Conservation (phyloP, 2,888 invertebrate genomes). For the Scaptomyza cyrtandrae region DNA sequence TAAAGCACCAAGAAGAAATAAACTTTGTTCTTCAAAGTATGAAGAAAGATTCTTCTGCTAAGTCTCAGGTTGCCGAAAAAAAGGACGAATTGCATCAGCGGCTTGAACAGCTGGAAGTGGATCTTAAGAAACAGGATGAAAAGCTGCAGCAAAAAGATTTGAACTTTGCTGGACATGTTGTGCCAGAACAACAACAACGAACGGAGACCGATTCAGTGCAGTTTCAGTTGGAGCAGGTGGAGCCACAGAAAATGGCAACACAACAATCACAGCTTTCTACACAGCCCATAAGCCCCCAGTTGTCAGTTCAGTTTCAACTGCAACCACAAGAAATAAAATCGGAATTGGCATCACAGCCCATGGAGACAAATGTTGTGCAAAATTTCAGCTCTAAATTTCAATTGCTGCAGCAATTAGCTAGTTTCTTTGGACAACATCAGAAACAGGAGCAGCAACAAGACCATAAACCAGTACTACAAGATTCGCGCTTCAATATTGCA, state of each 20-base stretch:
- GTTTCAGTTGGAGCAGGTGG: neutral
- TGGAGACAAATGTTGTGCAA: constrained; percentile 14
- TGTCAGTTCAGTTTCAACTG: neutral
- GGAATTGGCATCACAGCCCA: neutral
- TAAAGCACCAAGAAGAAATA: neutral
- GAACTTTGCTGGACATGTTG: constrained; percentile 21
- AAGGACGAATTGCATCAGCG: constrained; percentile 22
- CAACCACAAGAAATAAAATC: constrained; percentile 1
- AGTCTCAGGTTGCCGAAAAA: neutral
- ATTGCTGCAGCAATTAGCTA: constrained; percentile 52
- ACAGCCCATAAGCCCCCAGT: neutral
- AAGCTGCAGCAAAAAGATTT: constrained; percentile 23
- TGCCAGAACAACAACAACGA: neutral
- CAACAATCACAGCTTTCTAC: neutral
- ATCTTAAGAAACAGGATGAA: constrained; percentile 29
- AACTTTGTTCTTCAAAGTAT: neutral
- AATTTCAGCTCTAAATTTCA: constrained; percentile 36
- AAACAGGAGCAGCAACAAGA: constrained; percentile 7
- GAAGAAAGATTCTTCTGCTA: neutral
- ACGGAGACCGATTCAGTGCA: constrained; percentile 1
- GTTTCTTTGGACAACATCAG: constrained; percentile 31
- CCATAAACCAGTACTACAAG: neutral
- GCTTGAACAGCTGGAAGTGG: constrained; percentile 29
- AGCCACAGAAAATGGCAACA: neutral
- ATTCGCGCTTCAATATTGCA: constrained; percentile 1